phyloP scores from a whole-genome alignment of 2,888 invertebrate genomes.

The Yponomeuta cagnagella region DNA sequence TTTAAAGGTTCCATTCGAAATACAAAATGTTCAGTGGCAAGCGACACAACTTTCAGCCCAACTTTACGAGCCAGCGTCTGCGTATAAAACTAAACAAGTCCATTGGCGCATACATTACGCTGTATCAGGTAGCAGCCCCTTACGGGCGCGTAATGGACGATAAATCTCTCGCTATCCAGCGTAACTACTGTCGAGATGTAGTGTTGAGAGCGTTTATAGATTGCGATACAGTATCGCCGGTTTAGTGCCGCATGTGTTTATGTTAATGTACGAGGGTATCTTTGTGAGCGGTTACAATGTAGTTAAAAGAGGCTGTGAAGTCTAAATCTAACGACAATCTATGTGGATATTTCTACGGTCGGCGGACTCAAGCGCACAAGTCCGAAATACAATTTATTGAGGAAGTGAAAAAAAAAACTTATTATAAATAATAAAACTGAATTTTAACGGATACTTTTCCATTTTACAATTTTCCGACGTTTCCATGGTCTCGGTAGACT shows the following conservation, averaged over 20 bases:
- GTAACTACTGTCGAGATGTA: conserved; percentile 1
- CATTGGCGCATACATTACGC: conserved; percentile 1
- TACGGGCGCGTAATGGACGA: conserved; percentile 8
- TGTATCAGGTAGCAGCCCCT: conserved; percentile 1
- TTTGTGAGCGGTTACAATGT: background rate
- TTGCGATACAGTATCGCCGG: conserved; percentile 3
- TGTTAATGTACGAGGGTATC: background rate
- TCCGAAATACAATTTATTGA: too few relatives aligned
- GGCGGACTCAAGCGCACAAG: too few relatives aligned
- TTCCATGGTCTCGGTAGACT: too few relatives aligned
- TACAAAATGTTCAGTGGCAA: background rate
- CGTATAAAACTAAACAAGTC: conserved; percentile 1
- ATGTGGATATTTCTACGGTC: too few relatives aligned
- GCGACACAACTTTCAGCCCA: background rate
- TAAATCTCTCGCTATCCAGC: conserved; percentile 7
- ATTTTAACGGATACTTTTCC: too few relatives aligned
- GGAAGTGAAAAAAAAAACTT: too few relatives aligned
- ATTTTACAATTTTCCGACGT: too few relatives aligned
- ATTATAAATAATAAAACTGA: too few relatives aligned
- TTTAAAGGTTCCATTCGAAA: background rate
- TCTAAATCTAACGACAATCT: background rate
- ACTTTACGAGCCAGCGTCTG: background rate
- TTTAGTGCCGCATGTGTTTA: background rate
- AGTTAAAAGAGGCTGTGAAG: background rate
- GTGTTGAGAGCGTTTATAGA: conserved; percentile 7